Percentiles rank a stretch among this genome's conserved stretches.
phyloP scores from a whole-genome alignment of 2,888 invertebrate species.

The Bimastos eiseni region DNA sequence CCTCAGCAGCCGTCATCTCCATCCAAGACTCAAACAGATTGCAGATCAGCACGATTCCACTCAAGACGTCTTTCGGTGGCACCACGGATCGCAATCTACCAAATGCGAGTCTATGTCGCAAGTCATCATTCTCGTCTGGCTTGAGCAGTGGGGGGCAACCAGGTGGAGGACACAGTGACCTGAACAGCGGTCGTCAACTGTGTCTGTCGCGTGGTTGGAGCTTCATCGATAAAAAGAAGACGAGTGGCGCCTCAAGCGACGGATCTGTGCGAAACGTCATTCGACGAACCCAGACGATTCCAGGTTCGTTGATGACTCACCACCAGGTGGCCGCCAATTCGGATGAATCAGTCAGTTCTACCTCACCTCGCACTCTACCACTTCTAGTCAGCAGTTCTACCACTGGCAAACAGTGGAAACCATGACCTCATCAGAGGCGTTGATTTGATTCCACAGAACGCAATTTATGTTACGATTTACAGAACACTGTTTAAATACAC shows the following conservation, averaged over 20 bases:
- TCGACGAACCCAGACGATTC: not conserved
- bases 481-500: not conserved
- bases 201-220: not conserved
- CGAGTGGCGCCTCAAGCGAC: not conserved
- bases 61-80: not conserved
- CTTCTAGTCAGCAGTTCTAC: conserved; percentile 6
- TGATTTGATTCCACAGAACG: not conserved
- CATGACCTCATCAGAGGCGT: not conserved
- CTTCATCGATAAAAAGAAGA: not conserved
- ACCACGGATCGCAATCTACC: no score
- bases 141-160: not conserved
- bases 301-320: not conserved
- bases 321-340: not conserved
- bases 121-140: not conserved
- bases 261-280: not conserved
- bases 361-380: not conserved
- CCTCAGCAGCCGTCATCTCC: not conserved
- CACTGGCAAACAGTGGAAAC: not conserved
- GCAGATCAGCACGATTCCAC: not conserved
- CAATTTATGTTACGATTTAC: not conserved
- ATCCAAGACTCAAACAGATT: not conserved
- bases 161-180: not conserved
- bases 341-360: not conserved
- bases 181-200: not conserved
- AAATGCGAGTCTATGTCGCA: not conserved